phyloP scores from a whole-genome alignment of 2,888 invertebrate genomes.

The Ichneumoninae sp. region DNA sequence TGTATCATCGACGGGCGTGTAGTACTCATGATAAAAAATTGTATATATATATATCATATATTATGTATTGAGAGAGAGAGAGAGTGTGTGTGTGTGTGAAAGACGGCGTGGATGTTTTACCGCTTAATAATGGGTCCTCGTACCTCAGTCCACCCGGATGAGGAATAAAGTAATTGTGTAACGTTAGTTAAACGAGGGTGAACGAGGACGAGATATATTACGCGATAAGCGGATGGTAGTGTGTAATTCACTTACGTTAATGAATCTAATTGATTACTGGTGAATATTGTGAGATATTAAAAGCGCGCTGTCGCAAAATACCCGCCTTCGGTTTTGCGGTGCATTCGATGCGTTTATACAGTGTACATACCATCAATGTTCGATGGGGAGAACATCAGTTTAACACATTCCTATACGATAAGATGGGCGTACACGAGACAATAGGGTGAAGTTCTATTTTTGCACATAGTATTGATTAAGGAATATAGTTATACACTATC shows the following conservation, averaged over 20 bases:
- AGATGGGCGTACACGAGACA: conserved; percentile 72
- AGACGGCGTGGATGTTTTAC: conserved; percentile 18
- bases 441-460: conserved; percentile 76
- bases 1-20: conserved; percentile 60
- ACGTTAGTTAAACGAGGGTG: background rate
- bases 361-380: conserved; percentile 56
- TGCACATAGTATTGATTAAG: conserved; percentile 76
- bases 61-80: conserved; percentile 46
- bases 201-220: conserved; percentile 12
- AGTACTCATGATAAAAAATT: conserved; percentile 61
- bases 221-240: conserved; percentile 8
- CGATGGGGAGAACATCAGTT: conserved; percentile 65
- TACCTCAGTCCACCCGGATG: conserved; percentile 21
- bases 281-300: conserved; percentile 25
- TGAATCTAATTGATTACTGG: conserved; percentile 31
- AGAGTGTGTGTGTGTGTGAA: background rate
- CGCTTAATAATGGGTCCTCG: conserved; percentile 35
- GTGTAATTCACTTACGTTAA: background rate
- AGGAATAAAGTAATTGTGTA: background rate
- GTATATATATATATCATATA: conserved; percentile 47
- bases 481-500: conserved; percentile 73
- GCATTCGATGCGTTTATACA: conserved; percentile 31
- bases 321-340: conserved; percentile 11
- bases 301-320: conserved; percentile 3
- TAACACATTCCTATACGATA: conserved; percentile 75